Evolutionary conservation across 2,113 vertebrate species (phyloP).

Genomic region (Dipodomys spectabilis): DNA sequence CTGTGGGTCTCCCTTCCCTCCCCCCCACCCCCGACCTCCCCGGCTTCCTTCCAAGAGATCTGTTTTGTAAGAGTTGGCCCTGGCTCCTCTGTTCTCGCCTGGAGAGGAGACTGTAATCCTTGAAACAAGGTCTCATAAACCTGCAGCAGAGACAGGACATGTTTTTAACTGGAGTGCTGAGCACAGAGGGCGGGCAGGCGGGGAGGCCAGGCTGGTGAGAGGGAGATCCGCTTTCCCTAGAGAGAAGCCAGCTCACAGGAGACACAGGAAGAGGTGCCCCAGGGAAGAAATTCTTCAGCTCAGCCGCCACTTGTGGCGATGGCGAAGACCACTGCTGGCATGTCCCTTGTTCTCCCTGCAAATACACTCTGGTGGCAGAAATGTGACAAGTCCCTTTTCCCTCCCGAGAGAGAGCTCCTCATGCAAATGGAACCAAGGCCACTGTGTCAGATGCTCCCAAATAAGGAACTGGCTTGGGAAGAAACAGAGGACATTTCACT

Average conservation of each 20-base stretch:
- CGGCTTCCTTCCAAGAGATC: slow-evolving; percentile 85
- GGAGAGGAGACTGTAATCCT: slow-evolving; percentile 81
- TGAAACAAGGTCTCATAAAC: slow-evolving; percentile 80
- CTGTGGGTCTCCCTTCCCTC: slow-evolving; percentile 77
- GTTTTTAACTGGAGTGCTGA: slow-evolving; percentile 65
- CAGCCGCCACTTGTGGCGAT: slow-evolving; percentile 54
- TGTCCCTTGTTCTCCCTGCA: slow-evolving; percentile 64
- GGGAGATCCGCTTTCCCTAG: slow-evolving; percentile 67
- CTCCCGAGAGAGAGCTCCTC: slow-evolving; percentile 56
- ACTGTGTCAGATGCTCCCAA: slow-evolving; percentile 36
- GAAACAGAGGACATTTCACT: neutral
- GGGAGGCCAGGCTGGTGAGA: slow-evolving; percentile 65
- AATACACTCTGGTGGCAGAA: slow-evolving; percentile 63
- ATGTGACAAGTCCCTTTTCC: slow-evolving; percentile 53
- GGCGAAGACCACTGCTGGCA: slow-evolving; percentile 58
- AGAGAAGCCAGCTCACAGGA: slow-evolving; percentile 40
- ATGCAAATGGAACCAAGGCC: slow-evolving; percentile 47
- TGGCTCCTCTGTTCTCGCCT: slow-evolving; percentile 76
- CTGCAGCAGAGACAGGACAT: slow-evolving; percentile 75
- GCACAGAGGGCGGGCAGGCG: neutral
- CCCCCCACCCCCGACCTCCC: neutral
- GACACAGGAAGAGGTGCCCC: neutral
- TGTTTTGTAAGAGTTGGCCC: slow-evolving; percentile 86
- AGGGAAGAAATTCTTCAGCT: slow-evolving; percentile 65
- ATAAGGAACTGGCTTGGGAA: neutral